Evolutionary conservation across 2,113 vertebrate genomes (phyloP).

Genomic region (Anarrhichthys ocellatus): DNA sequence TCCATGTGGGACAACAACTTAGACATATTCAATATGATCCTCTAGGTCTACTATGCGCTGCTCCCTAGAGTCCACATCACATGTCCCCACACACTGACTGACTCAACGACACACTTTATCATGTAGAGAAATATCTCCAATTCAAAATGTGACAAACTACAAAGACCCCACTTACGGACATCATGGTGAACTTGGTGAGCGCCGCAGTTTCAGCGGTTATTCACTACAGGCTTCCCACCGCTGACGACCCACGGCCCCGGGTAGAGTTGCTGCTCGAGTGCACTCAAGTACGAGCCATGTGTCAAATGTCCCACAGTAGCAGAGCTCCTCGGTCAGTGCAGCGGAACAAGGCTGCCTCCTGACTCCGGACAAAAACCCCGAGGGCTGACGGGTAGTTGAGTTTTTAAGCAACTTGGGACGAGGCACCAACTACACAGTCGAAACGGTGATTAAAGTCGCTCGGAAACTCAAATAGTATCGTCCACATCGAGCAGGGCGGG

Average conservation of each 20-base stretch:
- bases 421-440: background rate
- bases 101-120: background rate
- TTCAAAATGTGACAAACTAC: background rate
- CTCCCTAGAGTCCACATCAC: background rate
- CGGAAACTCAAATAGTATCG: too few species aligned
- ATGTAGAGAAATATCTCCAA: background rate
- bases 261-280: background rate
- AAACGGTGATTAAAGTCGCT: background rate
- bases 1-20: background rate
- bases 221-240: constrained; percentile 15
- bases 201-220: background rate
- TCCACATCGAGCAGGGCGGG: rapidly evolving
- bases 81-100: background rate
- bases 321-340: background rate
- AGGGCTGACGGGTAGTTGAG: constrained; percentile 60
- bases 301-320: background rate
- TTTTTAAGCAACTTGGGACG: background rate
- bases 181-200: constrained; percentile 43
- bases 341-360: background rate
- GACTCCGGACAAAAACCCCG: constrained; percentile 13
- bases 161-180: constrained; percentile 63
- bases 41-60: background rate
- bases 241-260: background rate
- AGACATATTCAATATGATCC: too few species aligned
- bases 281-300: background rate